A percentile compares a stretch with the other conserved stretches of the same genome.
phyloP scores from a whole-genome alignment of 2,888 invertebrate genomes.

The Nasonovia ribisnigri region DNA sequence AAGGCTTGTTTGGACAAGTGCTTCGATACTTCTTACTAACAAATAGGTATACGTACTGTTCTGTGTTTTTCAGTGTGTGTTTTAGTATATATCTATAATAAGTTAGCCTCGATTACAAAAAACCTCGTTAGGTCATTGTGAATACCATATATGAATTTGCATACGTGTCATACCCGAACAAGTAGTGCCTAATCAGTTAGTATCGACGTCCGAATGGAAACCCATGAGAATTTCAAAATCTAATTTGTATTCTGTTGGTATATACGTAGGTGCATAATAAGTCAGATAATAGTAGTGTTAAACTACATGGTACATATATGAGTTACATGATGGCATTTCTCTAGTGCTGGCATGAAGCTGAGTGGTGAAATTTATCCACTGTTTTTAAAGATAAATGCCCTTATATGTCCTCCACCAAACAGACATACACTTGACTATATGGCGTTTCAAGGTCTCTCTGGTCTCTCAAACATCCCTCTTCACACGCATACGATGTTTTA shows the following conservation, averaged over 20 bases:
- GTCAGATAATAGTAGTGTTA: neutral
- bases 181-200: slow-evolving; percentile 46
- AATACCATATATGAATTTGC: slow-evolving; percentile 45
- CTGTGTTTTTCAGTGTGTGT: neutral
- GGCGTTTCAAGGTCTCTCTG: neutral
- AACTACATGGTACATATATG: neutral
- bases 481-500: neutral
- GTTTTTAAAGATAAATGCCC: slow-evolving; percentile 35
- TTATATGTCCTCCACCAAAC: neutral
- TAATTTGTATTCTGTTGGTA: slow-evolving; percentile 27
- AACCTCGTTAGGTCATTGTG: slow-evolving; percentile 57
- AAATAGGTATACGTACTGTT: slow-evolving; percentile 29
- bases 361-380: neutral
- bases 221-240: slow-evolving; percentile 15
- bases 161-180: slow-evolving; percentile 37
- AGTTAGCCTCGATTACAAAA: slow-evolving; percentile 40
- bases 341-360: neutral
- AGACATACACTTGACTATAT: neutral
- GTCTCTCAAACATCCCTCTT: slow-evolving; percentile 1
- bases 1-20: slow-evolving; percentile 63
- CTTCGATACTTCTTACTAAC: slow-evolving; percentile 45
- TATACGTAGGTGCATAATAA: neutral
- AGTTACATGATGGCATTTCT: neutral
- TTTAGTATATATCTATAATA: slow-evolving; percentile 21
- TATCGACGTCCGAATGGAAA: slow-evolving; percentile 36